Base-by-base conservation (phyloP, 2,888 invertebrate species). In the Caenorhabditis sp. region DNA sequence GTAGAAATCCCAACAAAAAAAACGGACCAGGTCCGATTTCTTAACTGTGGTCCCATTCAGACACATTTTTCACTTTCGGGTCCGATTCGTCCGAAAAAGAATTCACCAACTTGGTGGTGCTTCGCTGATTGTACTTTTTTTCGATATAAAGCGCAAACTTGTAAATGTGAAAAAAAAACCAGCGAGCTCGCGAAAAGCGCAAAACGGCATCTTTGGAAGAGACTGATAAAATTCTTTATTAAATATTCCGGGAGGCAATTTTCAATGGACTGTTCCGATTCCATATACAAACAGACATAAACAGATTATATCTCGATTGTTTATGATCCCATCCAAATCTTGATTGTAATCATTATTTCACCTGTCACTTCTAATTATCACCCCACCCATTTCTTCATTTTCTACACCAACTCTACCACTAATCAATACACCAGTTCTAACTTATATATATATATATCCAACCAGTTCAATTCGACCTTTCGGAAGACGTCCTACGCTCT, bases 301-400 rank as follows among this genome's bases (percentile, higher is more conserved):
- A 43, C 43, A 43, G 43, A 43, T 43, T 6, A 43, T 43, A 43
- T 43, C 43, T 43, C 43, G 14, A 43, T 43, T 43, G 43, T 43
- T 43, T 43, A 43, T 43, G 43, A 43, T 43, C 43, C 43, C 31
- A 6, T 31, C 31, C 10, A 31, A 31, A 31, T 43, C 43, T 43
- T 43, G 43, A 43, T 43, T 17, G 5, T 17, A 17, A 43, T 43
- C 43, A 43, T 43, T 43, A 3, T 43, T 43, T 14, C 14, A 43
- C 43, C 43, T 43, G 43, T 43, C 43, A 43, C 43, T 43, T 43
- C 43, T 43, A 43, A 43, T 43, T 43, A 43, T 43, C 43, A 43
- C 43, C 43, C 43, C 43, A 43, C 43, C 43, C 43, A 17, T 43
- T 43, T 14, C 14, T 12, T 43, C 43, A 3, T 36, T 14, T 10